phyloP scores from a whole-genome alignment of 2,888 invertebrate genomes.

The Stenodema calcarata region DNA sequence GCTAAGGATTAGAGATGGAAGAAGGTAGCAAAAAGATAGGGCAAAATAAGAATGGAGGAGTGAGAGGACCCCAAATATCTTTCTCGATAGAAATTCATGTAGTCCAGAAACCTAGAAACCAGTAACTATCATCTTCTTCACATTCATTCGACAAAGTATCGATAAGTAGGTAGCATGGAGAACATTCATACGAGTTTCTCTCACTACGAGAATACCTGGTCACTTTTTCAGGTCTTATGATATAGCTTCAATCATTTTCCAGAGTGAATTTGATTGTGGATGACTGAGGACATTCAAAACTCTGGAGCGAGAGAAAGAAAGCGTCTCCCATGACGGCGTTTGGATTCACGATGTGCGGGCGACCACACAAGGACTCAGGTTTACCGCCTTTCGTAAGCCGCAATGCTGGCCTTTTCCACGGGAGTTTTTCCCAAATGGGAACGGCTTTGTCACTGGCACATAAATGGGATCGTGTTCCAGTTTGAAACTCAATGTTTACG shows the following conservation, averaged over 20 bases:
- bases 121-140: not conserved
- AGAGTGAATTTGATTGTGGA: not conserved
- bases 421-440: not conserved
- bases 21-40: too few species aligned
- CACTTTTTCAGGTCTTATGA: not conserved
- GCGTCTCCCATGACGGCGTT: not conserved
- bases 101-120: too few species aligned
- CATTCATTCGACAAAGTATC: not conserved
- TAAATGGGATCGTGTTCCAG: slow-evolving; percentile 4
- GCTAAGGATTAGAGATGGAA: too few species aligned
- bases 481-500: not conserved
- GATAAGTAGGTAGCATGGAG: not conserved
- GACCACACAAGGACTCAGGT: slow-evolving; percentile 21
- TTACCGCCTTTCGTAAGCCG: slow-evolving; percentile 6
- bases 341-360: not conserved
- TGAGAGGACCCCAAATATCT: too few species aligned
- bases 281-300: not conserved
- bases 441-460: not conserved
- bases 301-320: not conserved
- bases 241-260: not conserved
- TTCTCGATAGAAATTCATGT: too few species aligned
- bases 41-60: too few species aligned
- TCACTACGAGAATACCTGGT: too few species aligned
- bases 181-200: not conserved
- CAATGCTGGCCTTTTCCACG: not conserved